Conservation (phyloP, 2,888 invertebrate species). For the Torymus tubicola region DNA sequence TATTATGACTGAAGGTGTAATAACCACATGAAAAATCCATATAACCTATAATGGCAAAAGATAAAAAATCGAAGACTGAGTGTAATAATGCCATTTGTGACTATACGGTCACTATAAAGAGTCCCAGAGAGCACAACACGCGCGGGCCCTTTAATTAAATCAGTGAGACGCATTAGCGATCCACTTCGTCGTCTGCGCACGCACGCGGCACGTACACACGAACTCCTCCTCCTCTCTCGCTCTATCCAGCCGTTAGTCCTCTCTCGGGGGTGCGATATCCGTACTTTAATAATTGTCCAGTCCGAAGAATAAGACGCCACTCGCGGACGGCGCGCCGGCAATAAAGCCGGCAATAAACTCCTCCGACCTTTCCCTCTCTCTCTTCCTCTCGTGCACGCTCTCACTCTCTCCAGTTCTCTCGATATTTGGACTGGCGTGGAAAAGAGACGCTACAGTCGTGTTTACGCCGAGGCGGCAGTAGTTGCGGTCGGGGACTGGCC, state of each 20-base stretch:
- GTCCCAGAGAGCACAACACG: not conserved
- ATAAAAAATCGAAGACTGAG: no score
- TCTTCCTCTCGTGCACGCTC: not conserved
- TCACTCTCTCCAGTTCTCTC: slow-evolving; percentile 12
- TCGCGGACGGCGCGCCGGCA: slow-evolving; percentile 37
- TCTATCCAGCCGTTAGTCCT: not conserved
- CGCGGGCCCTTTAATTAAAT: slow-evolving; percentile 54
- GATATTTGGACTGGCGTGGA: slow-evolving; percentile 16
- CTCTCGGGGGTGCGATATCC: slow-evolving; percentile 56
- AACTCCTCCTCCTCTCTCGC: not conserved
- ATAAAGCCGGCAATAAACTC: slow-evolving; percentile 59
- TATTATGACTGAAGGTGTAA: no score
- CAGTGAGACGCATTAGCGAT: slow-evolving; percentile 55
- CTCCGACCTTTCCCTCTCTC: slow-evolving; percentile 11
- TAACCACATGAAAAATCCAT: no score
- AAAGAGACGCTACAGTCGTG: slow-evolving; percentile 12
- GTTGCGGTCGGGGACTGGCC: slow-evolving; percentile 51
- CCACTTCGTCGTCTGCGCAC: not conserved
- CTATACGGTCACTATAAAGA: not conserved
- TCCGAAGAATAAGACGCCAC: slow-evolving; percentile 44
- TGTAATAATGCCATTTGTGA: no score
- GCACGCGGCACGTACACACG: not conserved
- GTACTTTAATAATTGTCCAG: slow-evolving; percentile 56
- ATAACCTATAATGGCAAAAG: no score
- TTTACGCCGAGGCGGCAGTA: slow-evolving; percentile 29